These are phyloP conservation scores for Neotragus pygmaeus DNA, from an alignment of 2,113 vertebrate species.

Conservation along the genomic window DNA sequence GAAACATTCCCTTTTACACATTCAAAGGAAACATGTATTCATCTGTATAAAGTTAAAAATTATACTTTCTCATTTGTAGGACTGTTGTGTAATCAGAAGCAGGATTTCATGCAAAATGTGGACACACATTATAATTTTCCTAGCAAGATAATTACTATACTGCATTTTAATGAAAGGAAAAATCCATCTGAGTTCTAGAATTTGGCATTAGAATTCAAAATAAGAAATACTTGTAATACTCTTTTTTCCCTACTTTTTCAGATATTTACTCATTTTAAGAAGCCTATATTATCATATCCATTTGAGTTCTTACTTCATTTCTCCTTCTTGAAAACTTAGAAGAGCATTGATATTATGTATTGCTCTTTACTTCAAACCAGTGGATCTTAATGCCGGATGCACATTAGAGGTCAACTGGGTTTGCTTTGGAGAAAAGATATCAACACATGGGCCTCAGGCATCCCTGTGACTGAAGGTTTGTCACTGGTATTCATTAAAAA, in stretches of 20 bases:
- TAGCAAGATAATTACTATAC: conserved; percentile 29
- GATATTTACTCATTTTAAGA: conserved; percentile 22
- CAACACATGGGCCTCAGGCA: background rate
- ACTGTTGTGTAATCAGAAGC: background rate
- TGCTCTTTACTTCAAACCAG: background rate
- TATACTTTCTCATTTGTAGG: conserved; percentile 43
- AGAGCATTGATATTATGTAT: background rate
- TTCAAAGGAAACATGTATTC: conserved; percentile 49
- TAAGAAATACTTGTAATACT: conserved; percentile 13
- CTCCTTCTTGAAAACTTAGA: conserved; percentile 10
- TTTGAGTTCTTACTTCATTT: conserved; percentile 4
- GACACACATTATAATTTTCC: conserved; percentile 22
- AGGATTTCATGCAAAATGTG: conserved; percentile 48
- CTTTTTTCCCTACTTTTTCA: background rate
- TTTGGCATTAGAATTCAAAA: conserved; percentile 49
- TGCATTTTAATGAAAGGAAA: conserved; percentile 37
- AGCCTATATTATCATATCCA: background rate
- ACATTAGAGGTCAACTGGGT: background rate
- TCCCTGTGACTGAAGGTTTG: background rate
- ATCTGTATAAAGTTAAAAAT: conserved; percentile 55
- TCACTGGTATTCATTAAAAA: background rate
- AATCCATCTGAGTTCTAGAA: conserved; percentile 7
- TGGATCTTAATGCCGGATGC: background rate
- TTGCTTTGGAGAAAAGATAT: background rate
- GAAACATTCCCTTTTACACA: conserved; percentile 18